Evolutionary conservation across 2,888 invertebrate genomes (phyloP).

Genomic region (Adelognathus sp.): DNA sequence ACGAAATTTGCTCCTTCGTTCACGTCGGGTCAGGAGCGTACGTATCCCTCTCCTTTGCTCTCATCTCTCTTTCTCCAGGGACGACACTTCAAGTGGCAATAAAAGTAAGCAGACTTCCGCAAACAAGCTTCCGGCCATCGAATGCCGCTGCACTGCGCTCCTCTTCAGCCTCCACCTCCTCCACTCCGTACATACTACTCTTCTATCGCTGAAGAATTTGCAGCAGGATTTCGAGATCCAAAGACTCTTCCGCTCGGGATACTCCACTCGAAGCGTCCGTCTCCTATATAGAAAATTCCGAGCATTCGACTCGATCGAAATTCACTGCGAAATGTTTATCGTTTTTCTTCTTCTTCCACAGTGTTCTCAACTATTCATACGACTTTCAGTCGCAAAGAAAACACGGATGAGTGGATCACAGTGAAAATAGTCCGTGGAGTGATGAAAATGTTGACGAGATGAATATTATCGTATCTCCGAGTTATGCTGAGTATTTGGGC

Average conservation of each 20-base stretch:
- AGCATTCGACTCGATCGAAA: too few relatives aligned
- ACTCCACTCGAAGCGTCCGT: not conserved
- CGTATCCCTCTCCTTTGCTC: conserved; percentile 3
- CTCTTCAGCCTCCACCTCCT: conserved; percentile 33
- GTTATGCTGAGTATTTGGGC: too few relatives aligned
- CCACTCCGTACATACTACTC: conserved; percentile 9
- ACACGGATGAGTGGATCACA: too few relatives aligned
- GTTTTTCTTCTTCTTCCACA: not conserved
- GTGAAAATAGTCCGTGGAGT: too few relatives aligned
- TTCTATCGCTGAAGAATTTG: conserved; percentile 52
- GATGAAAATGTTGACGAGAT: too few relatives aligned
- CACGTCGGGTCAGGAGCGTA: conserved; percentile 41
- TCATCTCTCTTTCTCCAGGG: conserved; percentile 30
- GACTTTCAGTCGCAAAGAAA: too few relatives aligned
- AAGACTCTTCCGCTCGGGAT: not conserved
- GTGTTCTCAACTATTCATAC: too few relatives aligned
- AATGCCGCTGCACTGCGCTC: conserved; percentile 32
- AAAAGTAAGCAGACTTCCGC: conserved; percentile 64
- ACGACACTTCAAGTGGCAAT: conserved; percentile 60
- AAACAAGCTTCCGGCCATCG: conserved; percentile 61
- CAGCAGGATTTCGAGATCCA: conserved; percentile 43
- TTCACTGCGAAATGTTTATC: conserved; percentile 2
- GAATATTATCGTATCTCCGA: too few relatives aligned
- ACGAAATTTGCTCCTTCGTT: conserved; percentile 56
- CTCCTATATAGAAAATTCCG: too few relatives aligned